Base-by-base conservation (phyloP, 2,113 vertebrate genomes). In the Callocephalon fimbriatum region DNA sequence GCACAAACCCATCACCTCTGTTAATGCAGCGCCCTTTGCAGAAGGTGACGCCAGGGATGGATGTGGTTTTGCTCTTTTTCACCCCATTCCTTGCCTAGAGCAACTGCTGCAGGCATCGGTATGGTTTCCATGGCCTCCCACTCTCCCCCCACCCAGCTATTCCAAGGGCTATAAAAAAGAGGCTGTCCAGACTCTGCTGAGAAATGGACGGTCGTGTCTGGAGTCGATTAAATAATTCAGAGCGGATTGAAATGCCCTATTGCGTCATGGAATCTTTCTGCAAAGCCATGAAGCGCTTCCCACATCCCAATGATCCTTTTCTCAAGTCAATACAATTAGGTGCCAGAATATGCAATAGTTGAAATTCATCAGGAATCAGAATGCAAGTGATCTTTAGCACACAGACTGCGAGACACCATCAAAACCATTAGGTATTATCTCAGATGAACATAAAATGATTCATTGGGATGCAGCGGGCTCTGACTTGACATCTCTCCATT, bases 151-250 rank as follows among this genome's bases (percentile, higher is more conserved):
- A 45, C 5, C 27, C 10, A 10, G 78, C 61, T 58, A 8, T 31
- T 62, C 56, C 16, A 4, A 88, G 76, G 44, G 63, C 86, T 91
- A 31, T 77, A 68, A 74, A 92, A 89, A 10, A 90, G 72, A 59
- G 47, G 53, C 82, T 91, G 76, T 87, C 86, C 94, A 75, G 90
- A 48, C 63, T n/a, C 65, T 23, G 44, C 62, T 92, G 94, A 88
- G 90, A 86, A 96, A 95, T 70, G 93, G 88, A 23, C 2, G 2
- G 45, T 9, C 0, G 22, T 1, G 19, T 37, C 93, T 88, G 88
- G 80, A 48, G 90, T 31, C 0, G 3, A 9, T 78, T 93, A 42
- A 97, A 96, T 94, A 95, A 95, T 97, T 95, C 95, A 95, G 68
- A 37, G 79, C 0, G 1, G 44, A 59, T 70, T 51, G 61, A 90